Conservation (phyloP, 2,113 vertebrate species). For the Lepus americanus region DNA sequence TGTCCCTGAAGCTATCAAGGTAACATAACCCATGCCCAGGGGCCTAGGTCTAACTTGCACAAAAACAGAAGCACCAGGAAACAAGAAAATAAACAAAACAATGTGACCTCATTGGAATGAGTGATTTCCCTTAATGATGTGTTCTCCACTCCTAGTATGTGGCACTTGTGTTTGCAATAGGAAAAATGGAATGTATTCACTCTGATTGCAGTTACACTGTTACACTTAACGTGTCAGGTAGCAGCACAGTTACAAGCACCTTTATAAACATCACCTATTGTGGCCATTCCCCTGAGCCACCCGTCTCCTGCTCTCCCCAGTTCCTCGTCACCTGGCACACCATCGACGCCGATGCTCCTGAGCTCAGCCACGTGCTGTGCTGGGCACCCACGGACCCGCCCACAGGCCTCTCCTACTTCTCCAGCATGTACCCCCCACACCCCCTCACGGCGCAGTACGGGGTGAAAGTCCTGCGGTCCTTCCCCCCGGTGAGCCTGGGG, state of each 20-base stretch:
- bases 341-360: slow-evolving; percentile 97
- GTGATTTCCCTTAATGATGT: neutral
- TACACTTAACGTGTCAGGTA: neutral
- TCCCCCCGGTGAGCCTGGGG: slow-evolving; percentile 92
- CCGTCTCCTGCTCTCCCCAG: slow-evolving; percentile 81
- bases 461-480: slow-evolving; percentile 97
- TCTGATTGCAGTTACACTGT: neutral
- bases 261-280: neutral
- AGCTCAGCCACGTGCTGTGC: slow-evolving; percentile 96
- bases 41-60: neutral
- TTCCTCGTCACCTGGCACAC: slow-evolving; percentile 98
- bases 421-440: slow-evolving; percentile 97
- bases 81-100: neutral
- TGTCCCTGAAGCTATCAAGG: slow-evolving; percentile 97
- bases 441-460: slow-evolving; percentile 98
- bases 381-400: slow-evolving; percentile 97
- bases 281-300: neutral
- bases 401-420: slow-evolving; percentile 98
- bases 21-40: slow-evolving; percentile 46
- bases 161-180: neutral
- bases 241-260: neutral
- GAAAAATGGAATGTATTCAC: neutral
- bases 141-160: neutral
- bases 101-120: too few species aligned
- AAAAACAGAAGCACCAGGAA: neutral